These are phyloP conservation scores for Drosophila melanogaster DNA, from an alignment of 1,140 invertebrate genomes.

Conservation along the genomic window DNA sequence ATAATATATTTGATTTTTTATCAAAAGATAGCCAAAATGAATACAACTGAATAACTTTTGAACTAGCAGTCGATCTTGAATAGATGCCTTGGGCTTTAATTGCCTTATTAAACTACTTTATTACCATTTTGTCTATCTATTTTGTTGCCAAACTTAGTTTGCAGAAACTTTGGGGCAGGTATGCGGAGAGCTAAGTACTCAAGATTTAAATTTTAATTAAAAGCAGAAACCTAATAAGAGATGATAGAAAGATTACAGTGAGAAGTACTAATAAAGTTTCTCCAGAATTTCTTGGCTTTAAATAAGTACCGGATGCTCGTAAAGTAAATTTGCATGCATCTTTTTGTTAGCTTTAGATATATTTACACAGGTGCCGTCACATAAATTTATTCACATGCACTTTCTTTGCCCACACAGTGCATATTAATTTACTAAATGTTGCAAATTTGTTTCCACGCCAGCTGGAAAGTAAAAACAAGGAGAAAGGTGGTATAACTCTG, in stretches of 20 bases:
- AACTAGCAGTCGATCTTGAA: not conserved
- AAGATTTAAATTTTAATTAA: constrained; percentile 19
- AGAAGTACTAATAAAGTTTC: constrained; percentile 16
- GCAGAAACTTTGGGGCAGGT: constrained; percentile 6
- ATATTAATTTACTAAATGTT: constrained; percentile 44
- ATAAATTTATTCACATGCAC: constrained; percentile 35
- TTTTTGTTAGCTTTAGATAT: not conserved
- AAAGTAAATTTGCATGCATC: constrained; percentile 12
- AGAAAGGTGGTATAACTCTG: not conserved
- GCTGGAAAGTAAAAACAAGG: not conserved
- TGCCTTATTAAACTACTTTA: not conserved
- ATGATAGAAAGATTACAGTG: constrained; percentile 9
- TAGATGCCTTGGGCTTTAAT: not conserved
- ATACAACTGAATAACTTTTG: not conserved
- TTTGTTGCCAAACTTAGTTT: not conserved
- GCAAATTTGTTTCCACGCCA: constrained; percentile 22
- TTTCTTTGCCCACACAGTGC: constrained; percentile 40
- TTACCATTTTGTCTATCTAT: not conserved
- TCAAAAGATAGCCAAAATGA: not conserved
- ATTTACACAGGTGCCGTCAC: constrained; percentile 6
- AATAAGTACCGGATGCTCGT: constrained; percentile 13
- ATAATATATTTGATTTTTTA: not conserved
- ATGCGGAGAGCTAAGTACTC: not conserved
- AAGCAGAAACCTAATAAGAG: constrained; percentile 14
- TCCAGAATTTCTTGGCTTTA: constrained; percentile 6